Conservation (phyloP, 2,797 vertebrate genomes). For the Picus viridis region DNA sequence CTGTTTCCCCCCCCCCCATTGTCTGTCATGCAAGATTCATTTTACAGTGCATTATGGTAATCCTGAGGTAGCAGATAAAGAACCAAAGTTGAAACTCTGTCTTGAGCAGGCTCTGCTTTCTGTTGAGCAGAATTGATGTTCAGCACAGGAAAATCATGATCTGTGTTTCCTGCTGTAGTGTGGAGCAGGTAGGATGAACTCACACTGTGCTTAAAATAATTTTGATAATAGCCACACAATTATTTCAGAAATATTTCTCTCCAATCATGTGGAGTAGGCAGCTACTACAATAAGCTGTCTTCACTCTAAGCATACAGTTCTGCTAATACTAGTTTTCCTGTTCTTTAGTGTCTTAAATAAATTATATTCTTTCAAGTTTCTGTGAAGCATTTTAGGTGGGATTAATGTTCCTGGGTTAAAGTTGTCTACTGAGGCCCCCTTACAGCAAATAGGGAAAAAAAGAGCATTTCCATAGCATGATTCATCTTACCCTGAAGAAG, state of each 20-base stretch:
- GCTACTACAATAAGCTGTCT: neutral
- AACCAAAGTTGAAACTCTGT: neutral
- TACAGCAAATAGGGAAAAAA: neutral
- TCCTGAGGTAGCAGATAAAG: neutral
- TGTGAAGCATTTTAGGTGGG: neutral
- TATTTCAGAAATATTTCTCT: neutral
- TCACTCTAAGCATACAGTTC: no score
- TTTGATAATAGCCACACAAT: neutral
- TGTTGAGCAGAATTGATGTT: neutral
- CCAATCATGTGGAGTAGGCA: neutral
- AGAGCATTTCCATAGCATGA: neutral
- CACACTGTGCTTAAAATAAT: neutral
- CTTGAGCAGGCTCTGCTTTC: neutral
- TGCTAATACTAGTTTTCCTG: neutral
- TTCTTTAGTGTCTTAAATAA: neutral
- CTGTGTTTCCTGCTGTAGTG: rapidly evolving
- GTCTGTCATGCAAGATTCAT: neutral
- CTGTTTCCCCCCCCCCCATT: neutral
- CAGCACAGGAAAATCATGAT: neutral
- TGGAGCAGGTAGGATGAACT: neutral
- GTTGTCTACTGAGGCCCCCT: neutral
- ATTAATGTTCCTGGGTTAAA: neutral
- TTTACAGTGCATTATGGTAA: neutral
- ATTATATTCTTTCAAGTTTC: neutral
- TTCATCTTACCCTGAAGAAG: neutral